Percentiles rank a stretch among this genome's conserved stretches.
Conservation (phyloP, 2,113 vertebrate species). For the Malurus cyaneus region DNA sequence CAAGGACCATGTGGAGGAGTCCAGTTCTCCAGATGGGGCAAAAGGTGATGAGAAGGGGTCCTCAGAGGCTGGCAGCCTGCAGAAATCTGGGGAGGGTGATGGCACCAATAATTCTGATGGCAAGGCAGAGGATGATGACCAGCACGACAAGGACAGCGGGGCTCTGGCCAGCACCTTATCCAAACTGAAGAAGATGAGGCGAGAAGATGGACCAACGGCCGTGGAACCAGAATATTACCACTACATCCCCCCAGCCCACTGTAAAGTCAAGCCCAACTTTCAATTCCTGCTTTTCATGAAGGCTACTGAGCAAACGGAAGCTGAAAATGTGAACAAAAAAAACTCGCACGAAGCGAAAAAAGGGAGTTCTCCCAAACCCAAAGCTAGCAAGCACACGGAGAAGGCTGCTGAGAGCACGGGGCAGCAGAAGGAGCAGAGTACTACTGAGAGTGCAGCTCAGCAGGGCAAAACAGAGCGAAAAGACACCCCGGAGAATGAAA, state of each 20-base stretch:
- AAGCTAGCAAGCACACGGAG: slow-evolving; percentile 69
- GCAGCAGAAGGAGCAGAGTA: slow-evolving; percentile 67
- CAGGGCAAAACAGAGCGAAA: slow-evolving; percentile 60
- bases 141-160: slow-evolving; percentile 80
- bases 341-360: slow-evolving; percentile 47
- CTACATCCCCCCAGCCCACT: slow-evolving; percentile 95
- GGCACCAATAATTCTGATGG: slow-evolving; percentile 66
- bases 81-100: slow-evolving; percentile 75
- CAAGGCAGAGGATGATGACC: slow-evolving; percentile 72
- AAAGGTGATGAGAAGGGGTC: slow-evolving; percentile 78
- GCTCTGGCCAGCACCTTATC: slow-evolving; percentile 89
- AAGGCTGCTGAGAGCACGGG: slow-evolving; percentile 20
- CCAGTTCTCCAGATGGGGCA: slow-evolving; percentile 77
- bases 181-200: slow-evolving; percentile 95
- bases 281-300: slow-evolving; percentile 98
- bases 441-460: slow-evolving; percentile 16
- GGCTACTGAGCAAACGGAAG: slow-evolving; percentile 87
- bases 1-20: slow-evolving; percentile 89
- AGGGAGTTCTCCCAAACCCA: slow-evolving; percentile 69
- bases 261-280: slow-evolving; percentile 95
- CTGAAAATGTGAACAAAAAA: slow-evolving; percentile 69
- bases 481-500: background rate
- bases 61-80: slow-evolving; percentile 61
- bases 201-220: slow-evolving; percentile 85
- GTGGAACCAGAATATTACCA: slow-evolving; percentile 96